Percentiles rank a stretch among this genome's conserved stretches.
phyloP scores from a whole-genome alignment of 2,113 vertebrate species.

The Vulpes ferrilata region DNA sequence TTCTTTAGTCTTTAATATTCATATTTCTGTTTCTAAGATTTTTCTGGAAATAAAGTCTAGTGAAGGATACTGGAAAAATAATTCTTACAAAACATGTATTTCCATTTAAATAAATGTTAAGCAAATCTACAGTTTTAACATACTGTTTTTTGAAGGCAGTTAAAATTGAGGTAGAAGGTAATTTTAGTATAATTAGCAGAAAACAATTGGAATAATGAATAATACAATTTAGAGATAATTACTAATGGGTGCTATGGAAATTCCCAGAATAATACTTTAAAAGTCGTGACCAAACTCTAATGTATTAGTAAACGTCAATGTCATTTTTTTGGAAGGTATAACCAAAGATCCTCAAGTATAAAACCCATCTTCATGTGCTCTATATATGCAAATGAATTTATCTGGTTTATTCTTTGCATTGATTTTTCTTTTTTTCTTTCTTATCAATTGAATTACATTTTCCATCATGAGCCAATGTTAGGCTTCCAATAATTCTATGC shows the following conservation, averaged over 20 bases:
- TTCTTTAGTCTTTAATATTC: neutral
- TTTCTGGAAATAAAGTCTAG: neutral
- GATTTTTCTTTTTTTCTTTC: neutral
- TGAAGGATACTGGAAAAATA: neutral
- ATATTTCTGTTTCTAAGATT: neutral
- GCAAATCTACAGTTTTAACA: neutral
- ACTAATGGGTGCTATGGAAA: neutral
- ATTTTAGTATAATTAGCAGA: neutral
- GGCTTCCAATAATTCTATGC: conserved; percentile 37
- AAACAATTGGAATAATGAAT: neutral
- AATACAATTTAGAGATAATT: conserved; percentile 1
- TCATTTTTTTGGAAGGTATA: neutral
- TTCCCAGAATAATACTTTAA: conserved; percentile 17
- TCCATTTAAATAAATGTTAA: neutral
- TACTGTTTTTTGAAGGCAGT: neutral
- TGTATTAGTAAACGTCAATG: neutral
- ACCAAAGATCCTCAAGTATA: neutral
- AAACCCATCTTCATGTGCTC: neutral
- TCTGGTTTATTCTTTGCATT: neutral
- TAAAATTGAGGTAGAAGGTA: neutral
- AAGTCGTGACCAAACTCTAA: conserved; percentile 2
- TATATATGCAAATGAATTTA: neutral
- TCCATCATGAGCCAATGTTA: neutral
- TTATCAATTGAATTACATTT: neutral
- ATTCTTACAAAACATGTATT: neutral